Conservation (phyloP, 2,113 vertebrate species). For the Potamarius usumacintae region DNA sequence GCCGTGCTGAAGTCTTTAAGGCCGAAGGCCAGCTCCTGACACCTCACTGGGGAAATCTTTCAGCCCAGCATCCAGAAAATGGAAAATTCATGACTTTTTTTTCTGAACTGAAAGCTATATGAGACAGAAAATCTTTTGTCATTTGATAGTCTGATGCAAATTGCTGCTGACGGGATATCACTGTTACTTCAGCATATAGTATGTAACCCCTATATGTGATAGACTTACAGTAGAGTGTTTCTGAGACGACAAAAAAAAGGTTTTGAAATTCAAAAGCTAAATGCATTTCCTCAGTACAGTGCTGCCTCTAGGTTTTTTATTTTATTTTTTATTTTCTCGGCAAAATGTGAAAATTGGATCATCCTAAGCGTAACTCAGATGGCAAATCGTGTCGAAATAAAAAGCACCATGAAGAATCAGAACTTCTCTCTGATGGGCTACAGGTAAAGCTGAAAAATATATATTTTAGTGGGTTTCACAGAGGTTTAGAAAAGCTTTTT, state of each 20-base stretch:
- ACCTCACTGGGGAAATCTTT: conserved; percentile 14
- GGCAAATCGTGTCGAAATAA: conserved; percentile 4
- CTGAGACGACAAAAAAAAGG: not conserved
- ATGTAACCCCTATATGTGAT: conserved; percentile 13
- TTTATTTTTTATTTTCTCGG: not conserved
- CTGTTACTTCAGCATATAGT: conserved; percentile 2
- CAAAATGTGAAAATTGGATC: not conserved
- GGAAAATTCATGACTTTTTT: conserved; percentile 17
- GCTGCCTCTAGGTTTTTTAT: not conserved
- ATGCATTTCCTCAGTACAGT: not conserved
- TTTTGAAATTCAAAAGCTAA: not conserved
- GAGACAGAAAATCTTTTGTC: conserved; percentile 36
- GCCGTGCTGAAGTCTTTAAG: conserved; percentile 14
- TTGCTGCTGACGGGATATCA: conserved; percentile 21
- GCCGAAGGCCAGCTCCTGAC: conserved; percentile 10
- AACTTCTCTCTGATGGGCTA: not conserved
- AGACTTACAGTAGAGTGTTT: conserved; percentile 20
- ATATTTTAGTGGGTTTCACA: conserved; percentile 8
- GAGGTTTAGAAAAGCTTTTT: not conserved
- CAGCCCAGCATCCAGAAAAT: conserved; percentile 19
- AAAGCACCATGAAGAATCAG: not conserved
- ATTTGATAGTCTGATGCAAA: conserved; percentile 35
- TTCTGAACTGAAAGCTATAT: not conserved
- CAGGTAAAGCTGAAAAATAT: not conserved
- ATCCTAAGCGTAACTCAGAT: not conserved